Base-by-base conservation (phyloP, 2,888 invertebrate genomes). In the Pilophorus perplexus region DNA sequence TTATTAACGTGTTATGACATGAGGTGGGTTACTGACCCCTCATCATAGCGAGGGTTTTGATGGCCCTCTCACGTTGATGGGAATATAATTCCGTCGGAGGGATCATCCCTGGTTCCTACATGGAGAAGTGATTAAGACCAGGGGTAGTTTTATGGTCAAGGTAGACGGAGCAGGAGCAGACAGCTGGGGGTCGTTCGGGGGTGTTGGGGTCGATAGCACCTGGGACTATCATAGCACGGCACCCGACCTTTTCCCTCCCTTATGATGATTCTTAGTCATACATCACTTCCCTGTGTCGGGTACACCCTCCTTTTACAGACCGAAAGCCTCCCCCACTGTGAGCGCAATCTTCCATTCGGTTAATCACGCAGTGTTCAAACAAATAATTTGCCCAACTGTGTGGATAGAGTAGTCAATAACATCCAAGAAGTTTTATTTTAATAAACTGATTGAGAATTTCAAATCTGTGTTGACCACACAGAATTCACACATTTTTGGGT, bases 301-400 rank as follows among this genome's bases (percentile, higher is more conserved):
- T 22, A 55, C 55, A 20, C 38, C 20, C 25, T n/a, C 38, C 6
- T 20, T 33, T 54, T 16, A 6, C 22, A 18, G 38, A 50, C 12
- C 6, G 18, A 38, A 37, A 5, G 37, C 23, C 18, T 33, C 38
- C 55, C 55, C 18, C 38, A 38, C 55, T 37, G 37, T 10, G 38
- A 33, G 20, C 20, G 14, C 27, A 25, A 52, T 38, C 37, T 12
- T 22, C 23, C 55, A 18, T 18, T 10, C n/a, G 44, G n/a, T 44
- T 60, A 60, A 60, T 60, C 44, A 25, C 60, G 16, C 44, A 60
- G 44, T 60, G 60, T 28, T 28, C 46, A 57, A 64, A 57, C 57
- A 67, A 64, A 64, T 64, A 64, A 57, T 64, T 40, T 42, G 57
- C 50, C 23, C 46, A 57, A 28, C 44, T 55, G 42, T 42, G n/a